Percentiles rank a stretch among this genome's conserved stretches.
Conservation (phyloP, 2,113 vertebrate species). For the Chionis minor region DNA sequence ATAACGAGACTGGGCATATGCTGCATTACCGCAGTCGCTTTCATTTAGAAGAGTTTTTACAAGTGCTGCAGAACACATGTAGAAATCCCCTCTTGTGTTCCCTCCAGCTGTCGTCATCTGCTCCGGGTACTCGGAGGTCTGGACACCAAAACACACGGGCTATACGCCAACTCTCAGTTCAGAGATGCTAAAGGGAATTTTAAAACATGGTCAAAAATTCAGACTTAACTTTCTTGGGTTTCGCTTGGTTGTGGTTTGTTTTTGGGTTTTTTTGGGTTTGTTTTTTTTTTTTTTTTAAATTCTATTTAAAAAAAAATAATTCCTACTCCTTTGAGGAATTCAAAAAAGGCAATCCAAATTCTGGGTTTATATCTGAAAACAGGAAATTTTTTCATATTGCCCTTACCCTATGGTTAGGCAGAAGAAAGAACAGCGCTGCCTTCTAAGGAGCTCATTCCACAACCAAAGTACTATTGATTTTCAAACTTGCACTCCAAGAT, state of each 20-base stretch:
- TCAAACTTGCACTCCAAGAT: not conserved
- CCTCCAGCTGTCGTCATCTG: not conserved
- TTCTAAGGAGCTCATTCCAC: not conserved
- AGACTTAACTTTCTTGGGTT: too few relatives aligned
- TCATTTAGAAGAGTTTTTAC: not conserved
- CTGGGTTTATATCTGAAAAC: not conserved
- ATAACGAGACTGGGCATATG: not conserved
- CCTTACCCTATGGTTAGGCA: not conserved
- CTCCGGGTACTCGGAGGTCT: fast-evolving
- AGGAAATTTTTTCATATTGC: not conserved
- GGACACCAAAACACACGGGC: fast-evolving
- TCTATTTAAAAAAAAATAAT: not conserved
- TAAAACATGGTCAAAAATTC: too few relatives aligned
- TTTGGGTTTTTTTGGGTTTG: not conserved
- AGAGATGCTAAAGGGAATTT: too few relatives aligned
- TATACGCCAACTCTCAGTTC: not conserved
- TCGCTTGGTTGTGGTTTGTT: too few relatives aligned
- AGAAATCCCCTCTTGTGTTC: not conserved
- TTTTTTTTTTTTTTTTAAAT: not conserved
- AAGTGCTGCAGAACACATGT: not conserved
- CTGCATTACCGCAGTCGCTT: not conserved
- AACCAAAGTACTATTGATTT: not conserved
- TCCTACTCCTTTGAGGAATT: not conserved
- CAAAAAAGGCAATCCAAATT: not conserved
- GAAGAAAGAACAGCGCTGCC: not conserved